Conservation (phyloP, 2,888 invertebrate species). For the Labia minor region DNA sequence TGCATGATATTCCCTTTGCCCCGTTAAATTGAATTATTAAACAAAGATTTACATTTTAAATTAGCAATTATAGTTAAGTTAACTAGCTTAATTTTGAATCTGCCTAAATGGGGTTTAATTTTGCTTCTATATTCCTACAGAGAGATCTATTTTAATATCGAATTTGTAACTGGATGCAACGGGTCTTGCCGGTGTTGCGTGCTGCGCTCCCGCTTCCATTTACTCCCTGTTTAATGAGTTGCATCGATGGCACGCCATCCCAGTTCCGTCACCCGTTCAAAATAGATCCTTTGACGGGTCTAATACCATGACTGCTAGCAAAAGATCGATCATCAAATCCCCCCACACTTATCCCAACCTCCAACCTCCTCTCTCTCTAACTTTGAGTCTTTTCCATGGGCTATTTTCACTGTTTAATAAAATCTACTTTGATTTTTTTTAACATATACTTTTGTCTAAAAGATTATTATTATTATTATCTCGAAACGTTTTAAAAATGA, state of each 20-base stretch:
- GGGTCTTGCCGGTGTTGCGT: neutral
- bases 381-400: neutral
- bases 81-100: no score
- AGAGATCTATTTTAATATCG: neutral
- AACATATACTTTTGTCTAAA: neutral
- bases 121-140: no score
- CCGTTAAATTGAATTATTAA: no score
- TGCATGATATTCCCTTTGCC: no score
- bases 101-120: no score
- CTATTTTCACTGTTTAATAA: neutral
- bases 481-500: neutral
- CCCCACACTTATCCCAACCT: no score
- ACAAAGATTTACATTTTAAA: neutral
- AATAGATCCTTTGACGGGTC: conserved; percentile 1
- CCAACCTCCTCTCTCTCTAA: no score
- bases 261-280: neutral
- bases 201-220: neutral
- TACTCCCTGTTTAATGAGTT: neutral
- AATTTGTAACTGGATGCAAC: neutral
- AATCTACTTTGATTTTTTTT: neutral
- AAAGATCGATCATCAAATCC: neutral
- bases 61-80: neutral
- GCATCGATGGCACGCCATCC: conserved; percentile 4
- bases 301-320: neutral
- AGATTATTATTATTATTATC: neutral